A percentile compares a stretch with the other conserved stretches of the same genome.
Evolutionary conservation across 2,888 invertebrate genomes (phyloP).

Genomic region (Hypomecis punctinalis): DNA sequence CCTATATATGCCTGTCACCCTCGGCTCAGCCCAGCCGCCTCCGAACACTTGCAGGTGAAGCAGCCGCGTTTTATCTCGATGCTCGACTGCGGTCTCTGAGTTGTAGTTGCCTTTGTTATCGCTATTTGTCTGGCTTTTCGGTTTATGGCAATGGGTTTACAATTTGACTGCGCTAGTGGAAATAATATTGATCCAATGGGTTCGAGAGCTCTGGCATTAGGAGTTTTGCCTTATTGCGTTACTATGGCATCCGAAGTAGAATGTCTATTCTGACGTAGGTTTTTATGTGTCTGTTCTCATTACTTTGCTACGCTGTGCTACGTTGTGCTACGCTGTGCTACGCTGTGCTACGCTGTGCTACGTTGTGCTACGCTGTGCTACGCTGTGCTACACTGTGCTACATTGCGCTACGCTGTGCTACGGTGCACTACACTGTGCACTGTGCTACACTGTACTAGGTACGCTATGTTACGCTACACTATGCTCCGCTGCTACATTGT

Average conservation of each 20-base stretch:
- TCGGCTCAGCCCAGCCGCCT: slow-evolving; percentile 1
- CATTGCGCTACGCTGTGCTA: neutral
- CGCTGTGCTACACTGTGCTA: neutral
- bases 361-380: neutral
- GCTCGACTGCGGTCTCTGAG: slow-evolving; percentile 15
- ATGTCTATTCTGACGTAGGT: no score
- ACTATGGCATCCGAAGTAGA: no score
- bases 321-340: no score
- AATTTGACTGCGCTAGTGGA: neutral
- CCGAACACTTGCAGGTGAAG: slow-evolving; percentile 21
- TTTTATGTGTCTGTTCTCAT: no score
- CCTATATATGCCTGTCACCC: neutral
- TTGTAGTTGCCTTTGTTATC: slow-evolving; percentile 22
- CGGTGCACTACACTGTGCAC: neutral
- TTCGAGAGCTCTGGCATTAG: no score
- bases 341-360: neutral
- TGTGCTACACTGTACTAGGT: neutral
- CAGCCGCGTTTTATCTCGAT: slow-evolving; percentile 29
- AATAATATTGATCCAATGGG: no score
- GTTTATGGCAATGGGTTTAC: neutral
- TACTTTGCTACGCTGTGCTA: no score
- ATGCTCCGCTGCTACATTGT: no score
- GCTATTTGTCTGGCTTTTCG: slow-evolving; percentile 7
- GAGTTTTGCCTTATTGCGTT: no score
- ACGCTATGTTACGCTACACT: neutral